Evolutionary conservation across 2,888 invertebrate species (phyloP).

Genomic region (Eucera pruinosa): DNA sequence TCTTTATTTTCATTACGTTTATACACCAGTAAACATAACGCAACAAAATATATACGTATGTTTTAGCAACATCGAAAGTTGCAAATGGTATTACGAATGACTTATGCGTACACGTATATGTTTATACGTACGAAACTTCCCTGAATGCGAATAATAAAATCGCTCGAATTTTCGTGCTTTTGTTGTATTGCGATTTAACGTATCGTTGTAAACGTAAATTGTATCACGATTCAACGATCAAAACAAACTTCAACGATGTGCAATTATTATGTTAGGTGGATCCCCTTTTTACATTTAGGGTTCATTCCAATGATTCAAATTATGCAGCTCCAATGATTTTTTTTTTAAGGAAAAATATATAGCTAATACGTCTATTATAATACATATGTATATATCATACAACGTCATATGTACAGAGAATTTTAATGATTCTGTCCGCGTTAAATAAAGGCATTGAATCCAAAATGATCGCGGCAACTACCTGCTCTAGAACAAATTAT

Average conservation of each 20-base stretch:
- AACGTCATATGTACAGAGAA: not conserved
- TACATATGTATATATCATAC: not conserved
- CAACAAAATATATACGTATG: not conserved
- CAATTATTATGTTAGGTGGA: not conserved
- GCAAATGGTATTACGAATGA: not conserved
- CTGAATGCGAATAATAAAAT: not conserved
- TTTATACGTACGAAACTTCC: not conserved
- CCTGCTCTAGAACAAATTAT: too few species aligned
- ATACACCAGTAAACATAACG: not conserved
- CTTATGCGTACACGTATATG: not conserved
- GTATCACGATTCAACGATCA: too few species aligned
- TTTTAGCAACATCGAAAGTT: not conserved
- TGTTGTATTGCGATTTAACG: not conserved
- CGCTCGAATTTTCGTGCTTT: not conserved
- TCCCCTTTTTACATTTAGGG: not conserved
- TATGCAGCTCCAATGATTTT: constrained; percentile 1
- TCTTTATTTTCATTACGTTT: not conserved
- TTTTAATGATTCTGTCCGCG: too few species aligned
- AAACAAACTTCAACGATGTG: not conserved
- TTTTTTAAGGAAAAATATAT: not conserved
- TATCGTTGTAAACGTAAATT: too few species aligned
- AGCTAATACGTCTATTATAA: not conserved
- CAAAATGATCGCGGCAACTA: too few species aligned
- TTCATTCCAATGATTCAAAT: not conserved
- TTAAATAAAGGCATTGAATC: too few species aligned